Evolutionary conservation across 2,888 invertebrate species (phyloP).

Genomic region (Nebria salina): DNA sequence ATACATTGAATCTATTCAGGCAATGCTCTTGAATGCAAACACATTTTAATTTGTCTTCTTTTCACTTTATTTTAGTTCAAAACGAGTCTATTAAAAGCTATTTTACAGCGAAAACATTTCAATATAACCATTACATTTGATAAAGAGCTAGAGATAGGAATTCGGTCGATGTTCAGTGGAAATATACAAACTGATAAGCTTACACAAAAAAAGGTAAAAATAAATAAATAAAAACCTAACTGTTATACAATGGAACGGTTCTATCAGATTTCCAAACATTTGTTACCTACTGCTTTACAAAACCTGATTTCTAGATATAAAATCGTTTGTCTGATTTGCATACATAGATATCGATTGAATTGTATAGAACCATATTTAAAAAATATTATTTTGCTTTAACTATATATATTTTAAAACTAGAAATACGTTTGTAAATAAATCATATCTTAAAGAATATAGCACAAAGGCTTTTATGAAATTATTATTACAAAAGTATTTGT

Average conservation of each 20-base stretch:
- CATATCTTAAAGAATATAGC: too few species aligned
- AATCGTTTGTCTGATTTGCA: too few species aligned
- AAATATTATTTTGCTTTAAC: too few species aligned
- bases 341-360: too few species aligned
- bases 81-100: conserved; percentile 4
- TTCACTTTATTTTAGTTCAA: background rate
- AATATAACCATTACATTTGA: conserved; percentile 16
- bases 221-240: background rate
- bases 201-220: background rate
- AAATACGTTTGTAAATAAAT: too few species aligned
- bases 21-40: background rate
- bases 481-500: too few species aligned
- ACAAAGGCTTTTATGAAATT: too few species aligned
- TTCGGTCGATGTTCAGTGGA: background rate
- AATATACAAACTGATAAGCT: background rate
- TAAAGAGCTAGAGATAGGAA: conserved; percentile 11
- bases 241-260: conserved; percentile 5
- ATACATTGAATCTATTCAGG: background rate
- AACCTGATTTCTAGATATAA: too few species aligned
- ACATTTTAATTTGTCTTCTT: conserved; percentile 2
- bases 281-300: too few species aligned
- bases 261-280: background rate
- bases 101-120: conserved; percentile 8
- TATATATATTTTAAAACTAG: too few species aligned
- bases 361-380: too few species aligned